phyloP scores from a whole-genome alignment of 2,888 invertebrate genomes.

The Apodemia zela region DNA sequence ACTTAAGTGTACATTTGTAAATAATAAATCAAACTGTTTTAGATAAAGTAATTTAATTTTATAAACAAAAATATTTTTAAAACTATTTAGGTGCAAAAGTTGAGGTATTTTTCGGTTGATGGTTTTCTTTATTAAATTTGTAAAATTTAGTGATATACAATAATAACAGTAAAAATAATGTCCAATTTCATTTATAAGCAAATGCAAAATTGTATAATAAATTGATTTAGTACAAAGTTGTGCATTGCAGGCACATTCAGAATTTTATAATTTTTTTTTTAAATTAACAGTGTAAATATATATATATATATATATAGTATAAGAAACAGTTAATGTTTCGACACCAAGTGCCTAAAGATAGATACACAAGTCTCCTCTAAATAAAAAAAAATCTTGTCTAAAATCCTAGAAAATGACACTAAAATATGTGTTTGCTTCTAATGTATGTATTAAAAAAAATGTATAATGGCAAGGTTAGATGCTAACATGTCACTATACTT shows the following conservation, averaged over 20 bases:
- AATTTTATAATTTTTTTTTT: background rate
- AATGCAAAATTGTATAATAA: background rate
- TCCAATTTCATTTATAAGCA: background rate
- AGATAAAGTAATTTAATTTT: background rate
- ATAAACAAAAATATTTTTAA: background rate
- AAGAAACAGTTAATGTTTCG: background rate
- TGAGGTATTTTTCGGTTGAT: background rate
- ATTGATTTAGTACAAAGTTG: background rate
- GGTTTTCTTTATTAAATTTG: background rate
- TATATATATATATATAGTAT: too few relatives aligned
- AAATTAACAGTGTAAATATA: background rate
- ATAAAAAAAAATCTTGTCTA: background rate
- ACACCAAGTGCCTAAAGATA: constrained; percentile 9
- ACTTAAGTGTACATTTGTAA: constrained; percentile 4
- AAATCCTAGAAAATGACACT: too few relatives aligned
- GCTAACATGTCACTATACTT: too few relatives aligned
- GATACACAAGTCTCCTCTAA: background rate
- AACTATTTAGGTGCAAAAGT: background rate
- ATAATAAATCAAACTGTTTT: background rate
- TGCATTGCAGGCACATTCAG: background rate
- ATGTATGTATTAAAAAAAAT: too few relatives aligned
- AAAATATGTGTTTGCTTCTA: too few relatives aligned
- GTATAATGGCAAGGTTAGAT: too few relatives aligned
- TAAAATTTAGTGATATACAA: background rate
- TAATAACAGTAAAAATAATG: background rate